A percentile compares a stretch with the other conserved stretches of the same genome.
These are phyloP conservation scores for Penaeus monodon DNA, from an alignment of 2,888 invertebrate genomes.

Conservation along the genomic window DNA sequence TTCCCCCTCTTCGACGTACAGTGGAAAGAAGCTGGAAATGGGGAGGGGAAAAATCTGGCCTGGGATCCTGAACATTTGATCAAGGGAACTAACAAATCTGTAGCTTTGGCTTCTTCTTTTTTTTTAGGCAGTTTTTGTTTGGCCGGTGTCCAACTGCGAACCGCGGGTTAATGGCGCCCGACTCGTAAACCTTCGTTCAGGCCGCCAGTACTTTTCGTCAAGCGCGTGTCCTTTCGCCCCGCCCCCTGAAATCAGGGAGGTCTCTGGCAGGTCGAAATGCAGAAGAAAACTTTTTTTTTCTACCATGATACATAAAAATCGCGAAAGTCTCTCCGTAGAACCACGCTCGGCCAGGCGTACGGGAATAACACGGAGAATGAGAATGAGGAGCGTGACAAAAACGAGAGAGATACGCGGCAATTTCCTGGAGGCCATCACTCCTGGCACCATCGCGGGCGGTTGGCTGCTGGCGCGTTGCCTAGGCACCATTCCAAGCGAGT, in stretches of 20 bases:
- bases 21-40: not conserved
- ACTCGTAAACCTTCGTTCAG: not conserved
- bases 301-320: not conserved
- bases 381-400: not conserved
- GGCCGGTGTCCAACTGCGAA: slow-evolving; percentile 41
- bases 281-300: not conserved
- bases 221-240: too few species aligned
- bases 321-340: too few species aligned
- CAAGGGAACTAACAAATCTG: slow-evolving; percentile 36
- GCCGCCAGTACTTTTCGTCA: too few species aligned
- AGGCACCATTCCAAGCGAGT: slow-evolving; percentile 6
- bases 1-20: too few species aligned
- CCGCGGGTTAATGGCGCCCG: not conserved
- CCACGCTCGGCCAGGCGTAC: too few species aligned
- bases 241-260: too few species aligned
- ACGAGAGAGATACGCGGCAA: slow-evolving; percentile 6
- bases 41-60: not conserved
- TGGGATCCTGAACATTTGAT: slow-evolving; percentile 20
- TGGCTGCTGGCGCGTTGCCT: slow-evolving; percentile 4
- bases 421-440: slow-evolving; percentile 6
- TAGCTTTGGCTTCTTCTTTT: slow-evolving; percentile 10
- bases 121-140: slow-evolving; percentile 26
- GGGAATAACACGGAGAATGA: not conserved
- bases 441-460: not conserved
- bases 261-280: too few species aligned